These are phyloP conservation scores for Apis dorsata DNA, from an alignment of 1,140 invertebrate genomes.

Conservation along the genomic window DNA sequence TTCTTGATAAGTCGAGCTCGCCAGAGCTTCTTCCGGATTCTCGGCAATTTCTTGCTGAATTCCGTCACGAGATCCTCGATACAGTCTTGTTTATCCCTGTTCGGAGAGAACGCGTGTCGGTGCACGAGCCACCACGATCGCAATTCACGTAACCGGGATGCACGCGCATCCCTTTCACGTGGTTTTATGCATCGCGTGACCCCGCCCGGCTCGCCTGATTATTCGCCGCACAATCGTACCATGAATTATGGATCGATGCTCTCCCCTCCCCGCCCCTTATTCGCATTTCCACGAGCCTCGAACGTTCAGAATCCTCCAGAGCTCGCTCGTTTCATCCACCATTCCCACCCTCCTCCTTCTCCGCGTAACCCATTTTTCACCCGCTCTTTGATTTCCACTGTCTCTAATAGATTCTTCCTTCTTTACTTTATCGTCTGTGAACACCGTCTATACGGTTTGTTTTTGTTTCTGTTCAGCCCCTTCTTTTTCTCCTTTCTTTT, in stretches of 20 bases:
- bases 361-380: not conserved
- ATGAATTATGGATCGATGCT: constrained; percentile 55
- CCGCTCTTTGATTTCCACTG: not conserved
- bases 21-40: constrained; percentile 19
- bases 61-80: constrained; percentile 2
- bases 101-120: not conserved
- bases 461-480: too few species aligned
- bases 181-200: constrained; percentile 37
- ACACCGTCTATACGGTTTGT: too few species aligned
- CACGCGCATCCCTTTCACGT: not conserved
- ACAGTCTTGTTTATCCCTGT: constrained; percentile 26
- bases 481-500: too few species aligned
- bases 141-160: constrained; percentile 30
- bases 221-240: constrained; percentile 38
- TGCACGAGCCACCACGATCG: not conserved
- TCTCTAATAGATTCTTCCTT: not conserved
- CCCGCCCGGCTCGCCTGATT: constrained; percentile 37
- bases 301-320: constrained; percentile 14
- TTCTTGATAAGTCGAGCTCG: not conserved
- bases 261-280: constrained; percentile 13
- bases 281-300: constrained; percentile 24
- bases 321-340: not conserved
- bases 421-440: not conserved
- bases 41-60: constrained; percentile 15
- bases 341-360: too few species aligned